Base-by-base conservation (phyloP, 2,113 vertebrate genomes). In the Antennarius striatus region DNA sequence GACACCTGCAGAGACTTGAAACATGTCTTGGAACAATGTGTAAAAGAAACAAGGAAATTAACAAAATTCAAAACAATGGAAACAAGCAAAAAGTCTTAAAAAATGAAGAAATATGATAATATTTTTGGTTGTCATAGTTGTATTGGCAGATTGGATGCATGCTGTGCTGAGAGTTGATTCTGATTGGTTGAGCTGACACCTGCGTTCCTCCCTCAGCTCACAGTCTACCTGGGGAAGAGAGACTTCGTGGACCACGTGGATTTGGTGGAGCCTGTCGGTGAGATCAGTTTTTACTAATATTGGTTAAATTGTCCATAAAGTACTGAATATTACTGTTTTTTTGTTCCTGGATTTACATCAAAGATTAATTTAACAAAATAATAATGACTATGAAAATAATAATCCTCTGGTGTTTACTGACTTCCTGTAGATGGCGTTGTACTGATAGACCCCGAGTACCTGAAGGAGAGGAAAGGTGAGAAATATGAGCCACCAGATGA, bases 381-480 rank as follows among this genome's bases (percentile, higher is more conserved):
- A 22, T 22, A 22, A 22, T 36, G 32, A 36, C 7, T 36, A 36
- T 22, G 1, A 36, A 36, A 36, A 4, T 36, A 36, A 36, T 36
- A 36, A 7, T 36, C 32, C 32, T 36, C 32, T 36, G 32, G 5
- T 36, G 32, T 36, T 36, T 3, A 10, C 14, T 15, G 45, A 47
- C 12, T 69, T 17, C n/a, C 74, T 75, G 13, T 87, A 99, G 97
- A 99, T 29, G 97, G 97, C 0, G 96, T 99, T 14, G 94, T 99
- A 80, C 88, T 99, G 82, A 95, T 99, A 53, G 96, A 98, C 70
- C 97, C 96, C 0, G 96, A 99, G 73, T 99, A 98, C 83, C 87
- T 98, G 77, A 99, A 98, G 84, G 97, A 98, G 82, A 92, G 97
- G 65, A 96, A 97, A 97, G 97, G 97, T 99, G 56, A 67, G 75